phyloP scores from a whole-genome alignment of 2,797 vertebrate species.

The Rhyacichthys aspro region DNA sequence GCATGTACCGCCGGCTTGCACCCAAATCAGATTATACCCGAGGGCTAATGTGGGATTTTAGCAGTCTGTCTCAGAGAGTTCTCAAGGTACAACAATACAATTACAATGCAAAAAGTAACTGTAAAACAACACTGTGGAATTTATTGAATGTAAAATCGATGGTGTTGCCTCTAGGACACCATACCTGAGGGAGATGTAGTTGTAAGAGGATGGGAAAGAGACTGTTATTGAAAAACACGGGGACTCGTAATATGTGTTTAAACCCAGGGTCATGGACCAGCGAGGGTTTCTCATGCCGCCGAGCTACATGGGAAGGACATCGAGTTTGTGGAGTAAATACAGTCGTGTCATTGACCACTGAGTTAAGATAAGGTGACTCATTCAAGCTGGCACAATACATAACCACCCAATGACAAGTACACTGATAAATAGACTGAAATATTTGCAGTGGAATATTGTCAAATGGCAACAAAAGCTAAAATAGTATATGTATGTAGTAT shows the following conservation, averaged over 20 bases:
- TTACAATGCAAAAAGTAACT: not conserved
- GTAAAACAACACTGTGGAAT: not conserved
- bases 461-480: no score
- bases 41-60: conserved; percentile 28
- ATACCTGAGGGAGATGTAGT: not conserved
- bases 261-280: conserved; percentile 59
- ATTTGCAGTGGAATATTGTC: no score
- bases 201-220: conserved; percentile 7
- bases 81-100: conserved; percentile 7
- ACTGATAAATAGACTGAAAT: not conserved
- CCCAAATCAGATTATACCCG: conserved; percentile 42
- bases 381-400: conserved; percentile 9
- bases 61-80: conserved; percentile 9
- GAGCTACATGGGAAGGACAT: conserved; percentile 60
- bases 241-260: conserved; percentile 55
- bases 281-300: conserved; percentile 60
- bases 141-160: conserved; percentile 11
- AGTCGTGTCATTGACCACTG: conserved; percentile 52
- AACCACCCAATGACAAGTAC: conserved; percentile 1
- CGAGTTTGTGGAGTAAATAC: conserved; percentile 53
- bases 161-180: not conserved
- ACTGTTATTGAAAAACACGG: conserved; percentile 36
- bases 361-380: conserved; percentile 52
- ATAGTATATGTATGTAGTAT: no score
- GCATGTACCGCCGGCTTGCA: conserved; percentile 22